Evolutionary conservation across 1,140 invertebrate genomes (phyloP).

Genomic region (Frieseomelitta varia): DNA sequence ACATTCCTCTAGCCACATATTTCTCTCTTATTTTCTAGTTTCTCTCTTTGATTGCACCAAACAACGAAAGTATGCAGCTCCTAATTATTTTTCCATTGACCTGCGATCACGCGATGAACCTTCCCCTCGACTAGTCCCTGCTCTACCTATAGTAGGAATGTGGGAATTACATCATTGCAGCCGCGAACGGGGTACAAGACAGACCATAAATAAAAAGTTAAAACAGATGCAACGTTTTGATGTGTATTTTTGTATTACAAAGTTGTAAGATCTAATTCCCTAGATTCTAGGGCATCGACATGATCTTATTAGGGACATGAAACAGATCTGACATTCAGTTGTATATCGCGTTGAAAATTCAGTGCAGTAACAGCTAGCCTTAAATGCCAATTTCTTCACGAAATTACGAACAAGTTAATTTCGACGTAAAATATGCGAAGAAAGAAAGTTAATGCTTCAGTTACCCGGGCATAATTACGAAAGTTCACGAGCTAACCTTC

Average conservation of each 20-base stretch:
- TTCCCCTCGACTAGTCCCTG: background rate
- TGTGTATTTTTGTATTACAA: background rate
- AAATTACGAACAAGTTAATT: too few relatives aligned
- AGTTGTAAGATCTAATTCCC: background rate
- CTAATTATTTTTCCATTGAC: slow-evolving; percentile 34
- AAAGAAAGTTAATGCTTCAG: too few relatives aligned
- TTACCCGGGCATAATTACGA: too few relatives aligned
- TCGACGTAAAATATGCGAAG: too few relatives aligned
- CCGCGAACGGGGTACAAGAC: background rate
- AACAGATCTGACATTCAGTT: too few relatives aligned
- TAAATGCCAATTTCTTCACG: too few relatives aligned
- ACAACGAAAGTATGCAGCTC: too few relatives aligned
- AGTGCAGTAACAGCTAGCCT: too few relatives aligned
- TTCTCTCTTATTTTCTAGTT: slow-evolving; percentile 15
- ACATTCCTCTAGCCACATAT: slow-evolving; percentile 91
- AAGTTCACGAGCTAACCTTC: too few relatives aligned
- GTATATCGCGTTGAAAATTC: too few relatives aligned
- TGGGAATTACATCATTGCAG: background rate
- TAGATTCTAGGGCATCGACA: too few relatives aligned
- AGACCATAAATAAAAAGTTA: background rate
- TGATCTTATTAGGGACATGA: too few relatives aligned
- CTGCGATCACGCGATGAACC: slow-evolving; percentile 1
- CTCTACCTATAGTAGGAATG: background rate
- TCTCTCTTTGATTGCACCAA: background rate
- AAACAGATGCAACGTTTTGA: background rate